Conservation (phyloP, 1,140 invertebrate genomes). For the Samia ricini region DNA sequence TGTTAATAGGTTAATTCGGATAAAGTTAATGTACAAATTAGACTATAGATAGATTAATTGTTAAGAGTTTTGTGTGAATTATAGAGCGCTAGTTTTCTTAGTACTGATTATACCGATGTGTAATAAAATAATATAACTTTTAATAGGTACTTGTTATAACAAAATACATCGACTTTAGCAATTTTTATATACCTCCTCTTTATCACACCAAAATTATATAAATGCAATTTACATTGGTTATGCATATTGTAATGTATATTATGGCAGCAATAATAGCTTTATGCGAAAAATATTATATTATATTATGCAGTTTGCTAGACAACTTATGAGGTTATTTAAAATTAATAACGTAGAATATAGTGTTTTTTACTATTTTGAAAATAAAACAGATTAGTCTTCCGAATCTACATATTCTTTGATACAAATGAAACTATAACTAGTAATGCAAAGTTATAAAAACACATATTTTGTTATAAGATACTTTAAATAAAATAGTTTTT, state of each 20-base stretch:
- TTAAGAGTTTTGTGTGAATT: neutral
- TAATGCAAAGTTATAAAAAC: neutral
- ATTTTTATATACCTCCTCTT: neutral
- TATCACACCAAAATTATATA: neutral
- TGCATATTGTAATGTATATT: neutral
- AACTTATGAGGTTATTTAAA: neutral
- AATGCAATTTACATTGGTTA: neutral
- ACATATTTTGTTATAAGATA: neutral
- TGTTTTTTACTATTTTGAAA: neutral
- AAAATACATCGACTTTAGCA: neutral
- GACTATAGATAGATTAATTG: neutral
- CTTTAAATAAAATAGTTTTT: neutral
- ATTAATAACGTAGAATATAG: neutral
- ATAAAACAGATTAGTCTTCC: neutral
- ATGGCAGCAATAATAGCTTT: neutral
- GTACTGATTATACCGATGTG: neutral
- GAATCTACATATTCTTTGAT: neutral
- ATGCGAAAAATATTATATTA: neutral
- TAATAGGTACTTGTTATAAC: neutral
- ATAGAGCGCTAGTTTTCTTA: neutral
- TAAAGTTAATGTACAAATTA: conserved; percentile 1
- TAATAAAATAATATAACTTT: neutral
- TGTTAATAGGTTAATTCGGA: neutral
- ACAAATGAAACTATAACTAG: neutral
- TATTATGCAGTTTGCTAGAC: neutral